These are phyloP conservation scores for Epistrophe grossulariae DNA, from an alignment of 2,888 invertebrate genomes.

Conservation along the genomic window DNA sequence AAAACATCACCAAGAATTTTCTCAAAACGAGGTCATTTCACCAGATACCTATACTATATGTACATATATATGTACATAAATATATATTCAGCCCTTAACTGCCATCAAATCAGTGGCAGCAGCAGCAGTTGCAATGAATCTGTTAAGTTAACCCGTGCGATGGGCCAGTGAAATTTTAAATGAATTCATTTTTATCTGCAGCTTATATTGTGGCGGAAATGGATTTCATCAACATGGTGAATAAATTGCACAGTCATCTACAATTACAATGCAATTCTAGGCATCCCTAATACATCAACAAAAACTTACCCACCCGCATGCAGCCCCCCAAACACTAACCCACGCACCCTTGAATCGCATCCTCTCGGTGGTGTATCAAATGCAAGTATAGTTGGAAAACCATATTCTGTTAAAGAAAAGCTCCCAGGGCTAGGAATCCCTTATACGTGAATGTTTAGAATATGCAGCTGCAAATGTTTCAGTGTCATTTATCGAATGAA, in stretches of 20 bases:
- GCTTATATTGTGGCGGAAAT: constrained; percentile 71
- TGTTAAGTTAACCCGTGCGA: neutral
- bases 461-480: constrained; percentile 53
- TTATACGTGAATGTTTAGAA: constrained; percentile 46
- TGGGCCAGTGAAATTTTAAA: constrained; percentile 54
- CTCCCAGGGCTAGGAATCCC: constrained; percentile 65
- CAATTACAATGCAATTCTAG: constrained; percentile 38
- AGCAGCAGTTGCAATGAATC: constrained; percentile 13
- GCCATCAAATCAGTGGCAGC: constrained; percentile 37
- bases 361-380: neutral
- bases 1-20: constrained; percentile 35
- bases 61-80: neutral
- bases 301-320: neutral
- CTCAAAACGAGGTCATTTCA: constrained; percentile 62
- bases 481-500: constrained; percentile 54
- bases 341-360: constrained; percentile 11
- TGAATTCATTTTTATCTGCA: constrained; percentile 64
- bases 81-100: constrained; percentile 52
- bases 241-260: constrained; percentile 63
- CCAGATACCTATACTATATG: neutral
- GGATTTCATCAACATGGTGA: constrained; percentile 67
- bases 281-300: constrained; percentile 14
- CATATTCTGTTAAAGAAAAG: constrained; percentile 63
- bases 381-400: constrained; percentile 43
- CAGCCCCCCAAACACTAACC: neutral